Conservation (phyloP, 2,113 vertebrate species). For the Trematocara unimaculatum region DNA sequence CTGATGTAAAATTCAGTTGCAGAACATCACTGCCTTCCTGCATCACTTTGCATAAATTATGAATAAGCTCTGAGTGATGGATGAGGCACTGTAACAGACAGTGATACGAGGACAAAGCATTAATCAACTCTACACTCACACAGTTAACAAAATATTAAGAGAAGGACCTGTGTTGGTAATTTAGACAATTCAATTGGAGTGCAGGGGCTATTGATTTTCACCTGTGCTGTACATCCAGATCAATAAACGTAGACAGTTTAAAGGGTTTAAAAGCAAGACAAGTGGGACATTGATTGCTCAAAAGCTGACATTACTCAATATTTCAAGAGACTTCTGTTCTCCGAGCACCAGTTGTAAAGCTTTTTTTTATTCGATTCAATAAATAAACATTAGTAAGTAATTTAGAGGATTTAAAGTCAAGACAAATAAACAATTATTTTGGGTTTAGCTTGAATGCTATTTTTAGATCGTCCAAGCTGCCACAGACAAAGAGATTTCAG, state of each 20-base stretch:
- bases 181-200: neutral
- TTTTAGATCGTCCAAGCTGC: neutral
- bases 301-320: neutral
- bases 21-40: slow-evolving; percentile 38
- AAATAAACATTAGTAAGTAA: neutral
- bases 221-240: neutral
- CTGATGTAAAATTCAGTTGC: slow-evolving; percentile 35
- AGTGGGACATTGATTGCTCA: neutral
- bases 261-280: slow-evolving; percentile 3
- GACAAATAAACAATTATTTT: neutral
- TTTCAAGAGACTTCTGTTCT: neutral
- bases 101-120: neutral
- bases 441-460: neutral
- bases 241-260: slow-evolving; percentile 1
- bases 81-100: slow-evolving; percentile 11
- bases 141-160: slow-evolving; percentile 2
- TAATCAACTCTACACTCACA: neutral
- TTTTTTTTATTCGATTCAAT: neutral
- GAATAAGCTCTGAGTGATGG: slow-evolving; percentile 30
- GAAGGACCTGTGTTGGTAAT: neutral
- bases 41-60: slow-evolving; percentile 54
- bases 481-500: neutral
- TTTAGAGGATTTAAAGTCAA: neutral
- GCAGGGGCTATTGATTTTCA: slow-evolving; percentile 3
- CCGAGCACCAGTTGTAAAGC: neutral